These are phyloP conservation scores for Dicyrtoma fusca DNA, from an alignment of 2,888 invertebrate species.

Conservation along the genomic window DNA sequence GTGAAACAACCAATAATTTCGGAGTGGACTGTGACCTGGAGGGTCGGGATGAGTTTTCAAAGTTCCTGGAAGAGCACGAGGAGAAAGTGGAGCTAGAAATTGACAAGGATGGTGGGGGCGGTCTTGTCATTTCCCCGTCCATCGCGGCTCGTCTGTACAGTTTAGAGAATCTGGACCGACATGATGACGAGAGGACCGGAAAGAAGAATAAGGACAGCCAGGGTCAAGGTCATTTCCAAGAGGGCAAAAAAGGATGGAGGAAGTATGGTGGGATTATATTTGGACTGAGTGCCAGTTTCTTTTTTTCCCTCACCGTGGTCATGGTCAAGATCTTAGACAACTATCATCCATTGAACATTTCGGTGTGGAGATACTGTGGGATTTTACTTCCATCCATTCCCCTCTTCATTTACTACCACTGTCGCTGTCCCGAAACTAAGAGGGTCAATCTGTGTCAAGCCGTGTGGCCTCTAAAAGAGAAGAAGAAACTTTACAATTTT, in stretches of 20 bases:
- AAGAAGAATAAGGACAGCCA: not conserved
- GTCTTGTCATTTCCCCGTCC: constrained; percentile 29
- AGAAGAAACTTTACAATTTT: constrained; percentile 33
- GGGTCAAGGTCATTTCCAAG: not conserved
- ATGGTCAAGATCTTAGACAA: constrained; percentile 48
- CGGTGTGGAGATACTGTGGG: constrained; percentile 50
- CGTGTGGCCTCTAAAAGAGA: constrained; percentile 33
- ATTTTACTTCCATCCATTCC: constrained; percentile 44
- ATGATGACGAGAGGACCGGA: not conserved
- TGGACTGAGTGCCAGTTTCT: constrained; percentile 44
- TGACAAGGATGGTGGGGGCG: not conserved
- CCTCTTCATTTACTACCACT: constrained; percentile 35
- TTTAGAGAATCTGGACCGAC: not conserved
- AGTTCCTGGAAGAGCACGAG: not conserved
- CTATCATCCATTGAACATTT: constrained; percentile 45
- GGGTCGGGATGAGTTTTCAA: not conserved
- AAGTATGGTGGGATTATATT: constrained; percentile 48
- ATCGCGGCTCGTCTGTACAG: not conserved
- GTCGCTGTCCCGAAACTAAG: not conserved
- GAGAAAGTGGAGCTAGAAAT: constrained; percentile 32
- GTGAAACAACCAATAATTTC: not conserved
- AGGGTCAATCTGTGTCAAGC: constrained; percentile 34
- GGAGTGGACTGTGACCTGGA: not conserved
- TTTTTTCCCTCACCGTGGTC: constrained; percentile 48
- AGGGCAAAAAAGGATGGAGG: constrained; percentile 33